Percentiles rank a stretch among this genome's conserved stretches.
Evolutionary conservation across 2,888 invertebrate genomes (phyloP).

Genomic region (Nezara viridula): DNA sequence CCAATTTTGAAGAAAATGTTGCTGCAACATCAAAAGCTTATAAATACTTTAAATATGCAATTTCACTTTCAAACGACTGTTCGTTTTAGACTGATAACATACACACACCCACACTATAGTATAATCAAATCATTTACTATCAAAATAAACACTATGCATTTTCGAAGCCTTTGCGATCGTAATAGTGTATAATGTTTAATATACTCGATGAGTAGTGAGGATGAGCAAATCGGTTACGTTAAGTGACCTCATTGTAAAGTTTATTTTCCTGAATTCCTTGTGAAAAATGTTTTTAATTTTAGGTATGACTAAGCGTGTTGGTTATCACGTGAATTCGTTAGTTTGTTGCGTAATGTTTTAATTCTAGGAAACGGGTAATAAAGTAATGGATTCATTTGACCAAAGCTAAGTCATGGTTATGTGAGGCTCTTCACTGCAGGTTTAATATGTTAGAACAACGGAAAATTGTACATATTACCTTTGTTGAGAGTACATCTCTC

Average conservation of each 20-base stretch:
- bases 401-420: neutral
- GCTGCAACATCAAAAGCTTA: too few species aligned
- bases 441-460: neutral
- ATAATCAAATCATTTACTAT: too few species aligned
- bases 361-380: neutral
- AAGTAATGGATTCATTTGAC: neutral
- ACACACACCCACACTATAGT: too few species aligned
- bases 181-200: neutral
- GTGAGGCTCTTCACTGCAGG: neutral
- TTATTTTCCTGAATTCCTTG: neutral
- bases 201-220: too few species aligned
- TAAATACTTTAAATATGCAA: too few species aligned
- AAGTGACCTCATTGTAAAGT: neutral
- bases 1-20: too few species aligned
- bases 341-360: neutral
- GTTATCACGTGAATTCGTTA: neutral
- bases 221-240: neutral
- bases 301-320: neutral
- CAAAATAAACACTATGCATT: neutral
- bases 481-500: too few species aligned
- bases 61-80: too few species aligned
- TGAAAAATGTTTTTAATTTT: constrained; percentile 2
- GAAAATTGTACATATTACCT: neutral
- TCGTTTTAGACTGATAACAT: too few species aligned
- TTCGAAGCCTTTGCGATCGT: neutral